These are phyloP conservation scores for Casuarius casuarius DNA, from an alignment of 2,113 vertebrate genomes.

Conservation along the genomic window DNA sequence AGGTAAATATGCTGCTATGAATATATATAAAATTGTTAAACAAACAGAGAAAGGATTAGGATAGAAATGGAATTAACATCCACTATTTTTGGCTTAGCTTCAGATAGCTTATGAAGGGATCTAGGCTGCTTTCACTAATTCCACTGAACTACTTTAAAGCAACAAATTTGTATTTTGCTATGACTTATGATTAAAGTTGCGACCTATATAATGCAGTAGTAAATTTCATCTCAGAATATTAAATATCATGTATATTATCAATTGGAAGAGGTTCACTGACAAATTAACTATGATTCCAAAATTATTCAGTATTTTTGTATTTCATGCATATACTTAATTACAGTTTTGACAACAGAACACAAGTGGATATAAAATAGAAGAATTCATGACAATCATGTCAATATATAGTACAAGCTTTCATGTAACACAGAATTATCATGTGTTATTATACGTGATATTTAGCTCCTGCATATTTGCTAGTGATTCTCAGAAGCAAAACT, in stretches of 20 bases:
- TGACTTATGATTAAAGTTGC: conserved; percentile 70
- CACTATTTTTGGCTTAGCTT: conserved; percentile 79
- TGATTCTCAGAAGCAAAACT: background rate
- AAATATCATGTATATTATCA: background rate
- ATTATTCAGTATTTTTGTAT: background rate
- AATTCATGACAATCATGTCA: background rate
- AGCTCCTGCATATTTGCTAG: background rate
- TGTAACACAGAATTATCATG: background rate
- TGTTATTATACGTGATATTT: background rate
- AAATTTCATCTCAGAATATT: conserved; percentile 14
- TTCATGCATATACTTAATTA: background rate
- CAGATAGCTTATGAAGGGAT: conserved; percentile 74
- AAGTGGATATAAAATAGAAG: background rate
- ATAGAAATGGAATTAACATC: conserved; percentile 77
- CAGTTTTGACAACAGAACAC: background rate
- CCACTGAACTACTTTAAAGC: conserved; percentile 71
- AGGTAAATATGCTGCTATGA: background rate
- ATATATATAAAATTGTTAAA: conserved; percentile 54
- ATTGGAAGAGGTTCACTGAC: background rate
- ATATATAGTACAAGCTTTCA: background rate
- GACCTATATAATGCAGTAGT: conserved; percentile 63
- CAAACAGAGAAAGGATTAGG: conserved; percentile 68
- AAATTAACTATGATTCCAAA: background rate
- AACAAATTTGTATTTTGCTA: conserved; percentile 59
- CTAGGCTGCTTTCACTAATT: conserved; percentile 75